Evolutionary conservation across 2,797 vertebrate genomes (phyloP), one percentile per base, ranked within the genome.

Genomic region (Xenops minutus): DNA sequence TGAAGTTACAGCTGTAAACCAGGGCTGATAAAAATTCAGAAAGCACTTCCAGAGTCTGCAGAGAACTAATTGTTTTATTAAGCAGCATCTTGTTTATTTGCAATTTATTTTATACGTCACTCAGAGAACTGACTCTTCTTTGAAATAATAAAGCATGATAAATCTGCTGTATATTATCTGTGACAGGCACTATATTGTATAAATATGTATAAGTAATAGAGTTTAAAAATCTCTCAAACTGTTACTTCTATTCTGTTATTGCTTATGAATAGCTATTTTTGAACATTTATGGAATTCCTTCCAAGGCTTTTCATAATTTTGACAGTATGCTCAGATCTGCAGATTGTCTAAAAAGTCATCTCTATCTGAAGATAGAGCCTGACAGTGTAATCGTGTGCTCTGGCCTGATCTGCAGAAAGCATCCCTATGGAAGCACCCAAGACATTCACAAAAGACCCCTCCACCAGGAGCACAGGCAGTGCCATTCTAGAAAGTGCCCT

Each of bases 1-100:
- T 97, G 94, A 98, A 98, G 97, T 97, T 98, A 97, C 97, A 98
- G 98, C 98, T 98, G 97, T 97, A 98, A 98, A 97, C 93, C 89
- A 88, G 81, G 84, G 92, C 95, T 96, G 96, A 97, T 97, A 98
- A 98, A 96, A 97, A 98, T 97, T 97, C 96, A 96, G 94, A 97
- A 97, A 85, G 84, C 94, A 96, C 85, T 92, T 87, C 83, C 86
- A 95, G 91, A 96, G 96, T 94, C 94, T 94, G 93, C 15, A 29
- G 95, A 97, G 96, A 97, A 95, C 91, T 98, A 97, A 98, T 97
- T 98, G 96, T 98, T 98, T 97, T 97, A 97, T 98, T 98, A 97
- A 97, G 96, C 91, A 96, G 91, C 94, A 84, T 66, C 81, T 97
- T 97, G 94, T 97, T 97, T 98, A 97, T 97, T 98, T 98, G 96